Evolutionary conservation across 2,797 vertebrate species (phyloP), one percentile per base, ranked within the genome.

Genomic region (Falco berigora): DNA sequence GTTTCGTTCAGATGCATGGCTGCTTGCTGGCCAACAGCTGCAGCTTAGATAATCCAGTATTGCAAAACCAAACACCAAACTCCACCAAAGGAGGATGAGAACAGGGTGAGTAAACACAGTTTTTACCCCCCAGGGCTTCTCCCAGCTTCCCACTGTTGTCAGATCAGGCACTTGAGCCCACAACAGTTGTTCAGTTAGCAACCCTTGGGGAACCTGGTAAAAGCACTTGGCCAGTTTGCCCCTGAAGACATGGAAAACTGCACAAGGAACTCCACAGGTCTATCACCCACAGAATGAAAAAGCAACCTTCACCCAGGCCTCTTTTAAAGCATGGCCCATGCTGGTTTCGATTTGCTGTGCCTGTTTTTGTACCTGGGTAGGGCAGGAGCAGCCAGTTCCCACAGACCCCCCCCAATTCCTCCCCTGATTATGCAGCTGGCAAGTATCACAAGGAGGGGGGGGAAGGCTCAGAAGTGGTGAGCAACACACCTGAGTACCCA

Each of bases 251-350:
- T 7, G 25, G 27, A 32, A 22, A 58, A 47, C 3, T 9, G 9
- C 36, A 34, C 0, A 0, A 67, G 61, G 5, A 40, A 24, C 38
- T 49, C 30, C 47, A 16, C n/a, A 30, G 49, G 21, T 80, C 38
- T 10, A 12, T 4, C 17, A 17, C 8, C 8, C 5, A 3, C 22
- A 47, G 25, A 36, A 76, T 4, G 4, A 72, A 84, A n/a, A 84
- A 42, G 17, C 8, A 20, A 3, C 40, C 30, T 67, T 2, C 2
- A 7, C 11, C 6, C 3, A 4, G 1, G 44, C 5, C 18, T 53
- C 22, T 19, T 32, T 66, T 63, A 67, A 25, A 59, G 46, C 9
- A 0, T 32, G 27, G 63, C 18, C 22, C 30, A 21, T 47, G 36
- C 25, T 20, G 44, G 8, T 44, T 46, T 67, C 67, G 30, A 38